Conservation (phyloP, 2,888 invertebrate genomes). For the Cephus pulcher region DNA sequence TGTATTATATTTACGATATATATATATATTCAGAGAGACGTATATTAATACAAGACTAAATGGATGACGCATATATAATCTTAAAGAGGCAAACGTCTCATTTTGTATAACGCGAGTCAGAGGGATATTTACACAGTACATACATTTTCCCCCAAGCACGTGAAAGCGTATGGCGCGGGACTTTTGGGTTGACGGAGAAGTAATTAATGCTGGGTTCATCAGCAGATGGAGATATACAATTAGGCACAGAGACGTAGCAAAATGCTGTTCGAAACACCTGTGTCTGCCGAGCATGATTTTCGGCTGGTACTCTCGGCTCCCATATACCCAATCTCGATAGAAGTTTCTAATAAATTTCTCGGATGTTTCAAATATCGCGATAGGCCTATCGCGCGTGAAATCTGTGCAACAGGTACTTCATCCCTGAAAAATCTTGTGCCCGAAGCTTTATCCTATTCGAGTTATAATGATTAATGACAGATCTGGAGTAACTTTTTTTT, state of each 20-base stretch:
- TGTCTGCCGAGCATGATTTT: not conserved
- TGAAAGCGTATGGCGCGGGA: not conserved
- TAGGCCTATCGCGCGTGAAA: not conserved
- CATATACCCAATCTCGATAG: not conserved
- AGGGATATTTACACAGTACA: not conserved
- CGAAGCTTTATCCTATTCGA: not conserved
- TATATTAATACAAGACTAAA: not conserved
- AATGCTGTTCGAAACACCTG: not conserved
- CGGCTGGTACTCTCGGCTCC: not conserved
- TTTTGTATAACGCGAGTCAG: not conserved
- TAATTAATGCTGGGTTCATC: not conserved
- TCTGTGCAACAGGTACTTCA: constrained; percentile 39
- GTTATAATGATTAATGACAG: not conserved
- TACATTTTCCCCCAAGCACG: not conserved
- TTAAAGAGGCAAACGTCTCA: not conserved
- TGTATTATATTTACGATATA: not conserved
- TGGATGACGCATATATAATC: not conserved
- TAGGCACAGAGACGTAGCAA: not conserved
- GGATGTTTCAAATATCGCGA: not conserved
- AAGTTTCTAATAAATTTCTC: not conserved
- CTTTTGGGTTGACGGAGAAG: not conserved
- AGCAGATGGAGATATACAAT: not conserved
- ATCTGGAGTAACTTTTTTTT: not conserved
- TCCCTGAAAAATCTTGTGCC: not conserved
- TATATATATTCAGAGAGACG: not conserved